Evolutionary conservation across 2,888 invertebrate genomes (phyloP), one percentile per base, ranked within the genome.

Genomic region (Papilio elwesi): DNA sequence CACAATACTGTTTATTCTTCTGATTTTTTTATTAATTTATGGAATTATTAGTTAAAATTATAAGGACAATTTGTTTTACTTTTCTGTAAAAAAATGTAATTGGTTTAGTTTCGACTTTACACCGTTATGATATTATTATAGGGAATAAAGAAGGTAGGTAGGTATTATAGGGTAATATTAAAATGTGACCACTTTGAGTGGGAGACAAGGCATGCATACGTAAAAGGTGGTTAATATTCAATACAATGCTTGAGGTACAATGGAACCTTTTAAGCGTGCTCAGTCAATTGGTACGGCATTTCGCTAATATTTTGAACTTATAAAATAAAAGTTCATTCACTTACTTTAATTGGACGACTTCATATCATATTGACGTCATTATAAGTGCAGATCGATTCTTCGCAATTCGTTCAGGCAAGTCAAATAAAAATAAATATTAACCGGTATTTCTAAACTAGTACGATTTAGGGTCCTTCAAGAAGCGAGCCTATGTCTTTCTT

Each of bases 201-300:
- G 74, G 77, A 13, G n/a, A 7, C 51, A 51, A 13, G n/a, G 51
- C 51, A 51, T 13, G 5, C 13, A 51, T 77, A 75, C 78, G 81
- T 84, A 84, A 86, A 83, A 84, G 85, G 82, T 77, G 74, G 79
- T 88, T 88, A 86, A 79, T 86, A 89, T 89, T 87, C 87, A 70
- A 71, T 67, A 69, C 78, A 74, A 74, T 73, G 70, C 75, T 74
- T 13, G 77, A 68, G 75, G 73, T 74, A 76, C 78, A 74, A 12
- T 66, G 7, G 15, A 65, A 67, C 13, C 53, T 59, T 15, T 73
- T 64, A 36, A 63, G 52, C 55, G 16, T 71, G 13, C n/a, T 68
- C 15, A 64, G 64, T 70, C 57, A 64, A 62, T 52, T 57, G 36
- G 9, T 26, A 2, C 13, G 7, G 36, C 36, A 12, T 13, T 36